phyloP scores from a whole-genome alignment of 2,797 vertebrate species.

The Tokudaia muenninki region DNA sequence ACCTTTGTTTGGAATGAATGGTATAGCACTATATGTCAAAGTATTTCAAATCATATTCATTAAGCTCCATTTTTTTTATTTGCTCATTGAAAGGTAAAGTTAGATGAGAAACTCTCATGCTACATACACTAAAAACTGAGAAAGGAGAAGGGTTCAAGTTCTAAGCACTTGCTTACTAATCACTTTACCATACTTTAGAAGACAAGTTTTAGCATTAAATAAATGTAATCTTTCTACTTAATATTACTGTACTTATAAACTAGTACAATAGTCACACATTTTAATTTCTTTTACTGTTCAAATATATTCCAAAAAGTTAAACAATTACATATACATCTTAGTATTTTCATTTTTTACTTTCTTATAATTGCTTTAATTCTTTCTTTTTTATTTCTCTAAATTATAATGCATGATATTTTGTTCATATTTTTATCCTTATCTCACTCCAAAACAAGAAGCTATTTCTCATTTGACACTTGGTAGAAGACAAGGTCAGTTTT shows the following conservation, averaged over 20 bases:
- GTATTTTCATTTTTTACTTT: neutral
- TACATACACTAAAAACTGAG: neutral
- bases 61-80: neutral
- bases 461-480: neutral
- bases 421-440: no score
- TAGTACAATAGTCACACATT: neutral
- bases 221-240: neutral
- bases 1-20: neutral
- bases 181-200: neutral
- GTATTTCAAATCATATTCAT: neutral
- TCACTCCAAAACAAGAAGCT: neutral
- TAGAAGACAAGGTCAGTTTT: neutral
- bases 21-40: neutral
- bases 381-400: neutral
- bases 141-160: neutral
- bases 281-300: neutral
- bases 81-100: neutral
- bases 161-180: conserved; percentile 1
- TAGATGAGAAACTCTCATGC: neutral
- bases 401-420: no score
- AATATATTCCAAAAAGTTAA: neutral
- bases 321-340: neutral
- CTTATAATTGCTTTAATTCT: neutral
- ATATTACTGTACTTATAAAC: neutral
- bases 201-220: neutral